These are phyloP conservation scores for Catamblyrhynchus diadema DNA, from an alignment of 2,797 vertebrate genomes.

Conservation along the genomic window DNA sequence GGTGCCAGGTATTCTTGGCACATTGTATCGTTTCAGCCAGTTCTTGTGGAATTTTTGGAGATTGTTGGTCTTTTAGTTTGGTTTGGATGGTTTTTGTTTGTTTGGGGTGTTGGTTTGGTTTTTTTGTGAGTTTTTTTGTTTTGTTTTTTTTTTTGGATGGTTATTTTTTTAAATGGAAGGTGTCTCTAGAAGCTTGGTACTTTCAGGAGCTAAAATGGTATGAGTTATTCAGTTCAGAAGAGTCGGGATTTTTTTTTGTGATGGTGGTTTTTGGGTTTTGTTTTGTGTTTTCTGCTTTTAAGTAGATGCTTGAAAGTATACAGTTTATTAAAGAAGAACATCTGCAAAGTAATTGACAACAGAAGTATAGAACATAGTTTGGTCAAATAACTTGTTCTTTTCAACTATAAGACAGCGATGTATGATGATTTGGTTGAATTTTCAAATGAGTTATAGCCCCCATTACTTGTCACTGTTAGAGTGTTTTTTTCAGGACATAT, in stretches of 20 bases:
- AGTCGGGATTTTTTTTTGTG: background rate
- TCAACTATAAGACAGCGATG: background rate
- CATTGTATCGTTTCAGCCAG: background rate
- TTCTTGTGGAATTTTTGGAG: rapidly evolving
- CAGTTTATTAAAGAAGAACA: background rate
- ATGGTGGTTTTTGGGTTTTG: background rate
- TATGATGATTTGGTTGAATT: background rate
- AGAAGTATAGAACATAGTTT: background rate
- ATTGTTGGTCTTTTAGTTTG: background rate
- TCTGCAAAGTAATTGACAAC: background rate
- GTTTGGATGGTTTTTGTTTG: background rate
- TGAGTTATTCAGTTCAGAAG: background rate
- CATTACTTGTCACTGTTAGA: background rate
- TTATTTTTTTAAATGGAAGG: background rate
- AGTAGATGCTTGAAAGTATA: background rate
- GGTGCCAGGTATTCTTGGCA: background rate
- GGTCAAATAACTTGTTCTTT: background rate
- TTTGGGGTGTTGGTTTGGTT: background rate
- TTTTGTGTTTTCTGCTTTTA: background rate
- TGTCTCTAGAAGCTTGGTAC: background rate
- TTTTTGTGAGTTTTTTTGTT: background rate
- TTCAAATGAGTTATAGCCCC: background rate
- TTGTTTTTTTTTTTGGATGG: background rate
- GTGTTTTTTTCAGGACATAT: background rate
- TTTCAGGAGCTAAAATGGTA: background rate